Conservation (phyloP, 2,888 invertebrate species). For the Mimas tiliae region DNA sequence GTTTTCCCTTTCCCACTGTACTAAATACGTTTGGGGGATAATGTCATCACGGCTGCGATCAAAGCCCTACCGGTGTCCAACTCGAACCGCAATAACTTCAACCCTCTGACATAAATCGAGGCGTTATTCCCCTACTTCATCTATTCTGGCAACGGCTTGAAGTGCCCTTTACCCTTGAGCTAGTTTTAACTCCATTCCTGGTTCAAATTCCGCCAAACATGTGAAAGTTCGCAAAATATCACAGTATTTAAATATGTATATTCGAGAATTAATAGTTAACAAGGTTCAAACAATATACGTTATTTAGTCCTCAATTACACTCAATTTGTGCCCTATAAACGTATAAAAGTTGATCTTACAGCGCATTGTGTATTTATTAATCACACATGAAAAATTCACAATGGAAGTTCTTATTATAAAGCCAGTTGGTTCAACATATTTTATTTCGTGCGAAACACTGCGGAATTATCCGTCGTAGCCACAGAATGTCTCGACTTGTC, state of each 20-base stretch:
- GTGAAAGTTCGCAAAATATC: too few species aligned
- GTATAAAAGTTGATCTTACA: background rate
- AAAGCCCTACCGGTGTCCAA: background rate
- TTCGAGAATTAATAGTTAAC: too few species aligned
- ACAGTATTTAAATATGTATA: too few species aligned
- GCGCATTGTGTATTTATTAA: slow-evolving; percentile 18
- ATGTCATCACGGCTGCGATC: background rate
- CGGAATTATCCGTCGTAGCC: slow-evolving; percentile 60
- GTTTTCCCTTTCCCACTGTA: too few species aligned
- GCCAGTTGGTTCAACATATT: slow-evolving; percentile 64
- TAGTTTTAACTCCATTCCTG: background rate
- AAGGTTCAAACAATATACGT: too few species aligned
- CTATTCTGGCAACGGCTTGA: background rate
- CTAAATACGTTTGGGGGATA: background rate
- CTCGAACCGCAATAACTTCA: background rate
- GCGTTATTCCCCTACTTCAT: background rate
- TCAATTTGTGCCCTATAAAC: slow-evolving; percentile 6
- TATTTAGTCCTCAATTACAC: slow-evolving; percentile 15
- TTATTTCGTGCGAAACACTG: slow-evolving; percentile 71
- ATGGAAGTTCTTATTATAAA: slow-evolving; percentile 58
- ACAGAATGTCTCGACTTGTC: slow-evolving; percentile 56
- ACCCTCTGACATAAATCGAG: background rate
- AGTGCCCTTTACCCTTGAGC: background rate
- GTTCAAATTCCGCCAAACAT: too few species aligned
- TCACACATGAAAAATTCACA: slow-evolving; percentile 19